Conservation (phyloP, 2,888 invertebrate species). For the Saturnia japonica region DNA sequence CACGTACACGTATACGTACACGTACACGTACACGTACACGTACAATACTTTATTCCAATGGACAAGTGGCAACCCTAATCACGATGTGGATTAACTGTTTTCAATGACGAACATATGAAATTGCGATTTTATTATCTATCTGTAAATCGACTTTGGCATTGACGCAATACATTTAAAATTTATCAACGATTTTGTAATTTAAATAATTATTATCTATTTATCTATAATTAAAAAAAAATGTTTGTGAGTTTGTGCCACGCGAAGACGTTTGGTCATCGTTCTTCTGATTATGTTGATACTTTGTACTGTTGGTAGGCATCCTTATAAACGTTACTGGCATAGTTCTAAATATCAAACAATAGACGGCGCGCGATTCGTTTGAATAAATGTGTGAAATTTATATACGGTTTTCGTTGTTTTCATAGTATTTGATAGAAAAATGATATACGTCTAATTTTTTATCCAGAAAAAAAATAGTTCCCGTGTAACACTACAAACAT, state of each 20-base stretch:
- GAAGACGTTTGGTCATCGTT: background rate
- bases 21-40: no score
- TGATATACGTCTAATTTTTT: no score
- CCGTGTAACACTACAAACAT: no score
- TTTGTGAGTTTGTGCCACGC: background rate
- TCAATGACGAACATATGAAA: conserved; percentile 15
- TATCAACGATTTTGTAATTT: conserved; percentile 28
- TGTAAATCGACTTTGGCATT: conserved; percentile 26
- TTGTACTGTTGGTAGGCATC: background rate
- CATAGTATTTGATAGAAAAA: no score
- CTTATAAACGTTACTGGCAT: no score
- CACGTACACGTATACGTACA: no score
- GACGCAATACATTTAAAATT: conserved; percentile 31
- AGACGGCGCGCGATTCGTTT: background rate
- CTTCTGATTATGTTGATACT: background rate
- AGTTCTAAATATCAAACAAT: background rate
- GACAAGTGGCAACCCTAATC: background rate
- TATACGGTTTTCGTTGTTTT: background rate
- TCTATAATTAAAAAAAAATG: background rate
- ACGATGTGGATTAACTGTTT: background rate
- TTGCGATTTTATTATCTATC: conserved; percentile 25
- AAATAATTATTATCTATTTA: background rate
- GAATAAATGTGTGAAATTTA: background rate
- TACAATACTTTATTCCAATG: no score
- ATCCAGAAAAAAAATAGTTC: no score